Percentiles rank a stretch among this genome's conserved stretches.
These are phyloP conservation scores for Sebastiscus albofasciatus DNA, from an alignment of 2,797 vertebrate species.

Conservation along the genomic window DNA sequence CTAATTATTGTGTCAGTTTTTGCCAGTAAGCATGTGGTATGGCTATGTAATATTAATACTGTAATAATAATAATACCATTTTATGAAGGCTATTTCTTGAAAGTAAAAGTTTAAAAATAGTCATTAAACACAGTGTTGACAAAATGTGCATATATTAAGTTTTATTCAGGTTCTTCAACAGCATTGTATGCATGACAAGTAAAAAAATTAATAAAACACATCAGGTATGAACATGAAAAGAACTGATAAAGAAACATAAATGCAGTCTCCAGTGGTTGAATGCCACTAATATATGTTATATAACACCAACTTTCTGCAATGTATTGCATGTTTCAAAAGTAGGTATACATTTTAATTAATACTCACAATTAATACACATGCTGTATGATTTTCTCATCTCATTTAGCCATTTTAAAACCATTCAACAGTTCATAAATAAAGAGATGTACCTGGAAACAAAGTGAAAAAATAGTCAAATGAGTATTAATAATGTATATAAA, in stretches of 20 bases:
- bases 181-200: conserved; percentile 48
- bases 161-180: conserved; percentile 71
- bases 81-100: neutral
- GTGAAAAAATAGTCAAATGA: conserved; percentile 7
- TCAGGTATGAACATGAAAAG: conserved; percentile 39
- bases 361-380: conserved; percentile 21
- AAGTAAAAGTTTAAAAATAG: neutral
- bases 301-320: conserved; percentile 21
- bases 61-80: neutral
- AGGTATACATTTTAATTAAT: conserved; percentile 44
- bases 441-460: conserved; percentile 54
- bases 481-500: conserved; percentile 27
- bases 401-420: conserved; percentile 36
- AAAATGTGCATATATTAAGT: conserved; percentile 62
- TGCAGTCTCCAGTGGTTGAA: conserved; percentile 50
- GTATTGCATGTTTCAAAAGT: conserved; percentile 46
- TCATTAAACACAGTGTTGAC: neutral
- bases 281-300: conserved; percentile 20
- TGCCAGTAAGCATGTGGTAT: neutral
- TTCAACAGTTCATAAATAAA: conserved; percentile 52
- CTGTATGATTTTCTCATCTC: neutral
- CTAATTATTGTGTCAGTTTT: neutral
- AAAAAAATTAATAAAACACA: conserved; percentile 57
- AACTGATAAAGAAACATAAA: conserved; percentile 15
- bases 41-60: neutral